These are phyloP conservation scores for Orthochromis malagaraziensis DNA, from an alignment of 2,113 vertebrate species.

Conservation along the genomic window DNA sequence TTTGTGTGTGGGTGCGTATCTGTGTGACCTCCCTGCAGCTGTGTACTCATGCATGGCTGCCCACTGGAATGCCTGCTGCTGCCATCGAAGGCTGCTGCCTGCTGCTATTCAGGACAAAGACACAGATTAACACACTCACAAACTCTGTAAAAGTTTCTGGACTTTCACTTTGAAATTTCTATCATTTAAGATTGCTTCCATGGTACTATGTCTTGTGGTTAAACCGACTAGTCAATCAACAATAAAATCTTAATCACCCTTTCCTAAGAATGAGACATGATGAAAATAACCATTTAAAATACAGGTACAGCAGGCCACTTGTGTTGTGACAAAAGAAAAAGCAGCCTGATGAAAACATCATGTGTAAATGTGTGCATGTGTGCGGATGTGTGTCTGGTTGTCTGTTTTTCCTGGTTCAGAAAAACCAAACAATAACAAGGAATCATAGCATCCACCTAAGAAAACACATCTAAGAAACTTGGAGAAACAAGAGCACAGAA, in stretches of 20 bases:
- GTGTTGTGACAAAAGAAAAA: background rate
- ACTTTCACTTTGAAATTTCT: background rate
- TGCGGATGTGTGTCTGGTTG: background rate
- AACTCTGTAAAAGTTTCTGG: background rate
- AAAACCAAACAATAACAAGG: background rate
- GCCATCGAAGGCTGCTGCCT: slow-evolving; percentile 4
- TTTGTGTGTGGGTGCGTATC: background rate
- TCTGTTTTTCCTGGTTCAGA: background rate
- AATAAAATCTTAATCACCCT: background rate
- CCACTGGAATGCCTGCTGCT: slow-evolving; percentile 37
- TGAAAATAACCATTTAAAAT: background rate
- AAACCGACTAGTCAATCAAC: background rate
- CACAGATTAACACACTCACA: background rate
- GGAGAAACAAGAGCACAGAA: background rate
- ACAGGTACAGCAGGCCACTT: background rate
- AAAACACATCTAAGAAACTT: background rate
- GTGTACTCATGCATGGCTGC: slow-evolving; percentile 40
- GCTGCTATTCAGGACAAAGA: slow-evolving; percentile 13
- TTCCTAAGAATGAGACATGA: background rate
- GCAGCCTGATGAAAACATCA: background rate
- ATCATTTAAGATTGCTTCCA: background rate
- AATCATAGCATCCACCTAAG: background rate
- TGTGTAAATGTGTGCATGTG: background rate
- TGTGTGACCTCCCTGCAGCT: slow-evolving; percentile 33
- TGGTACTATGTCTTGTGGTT: background rate